A percentile compares a stretch with the other conserved stretches of the same genome.
Evolutionary conservation across 2,797 vertebrate genomes (phyloP).

Genomic region (Channa striata): DNA sequence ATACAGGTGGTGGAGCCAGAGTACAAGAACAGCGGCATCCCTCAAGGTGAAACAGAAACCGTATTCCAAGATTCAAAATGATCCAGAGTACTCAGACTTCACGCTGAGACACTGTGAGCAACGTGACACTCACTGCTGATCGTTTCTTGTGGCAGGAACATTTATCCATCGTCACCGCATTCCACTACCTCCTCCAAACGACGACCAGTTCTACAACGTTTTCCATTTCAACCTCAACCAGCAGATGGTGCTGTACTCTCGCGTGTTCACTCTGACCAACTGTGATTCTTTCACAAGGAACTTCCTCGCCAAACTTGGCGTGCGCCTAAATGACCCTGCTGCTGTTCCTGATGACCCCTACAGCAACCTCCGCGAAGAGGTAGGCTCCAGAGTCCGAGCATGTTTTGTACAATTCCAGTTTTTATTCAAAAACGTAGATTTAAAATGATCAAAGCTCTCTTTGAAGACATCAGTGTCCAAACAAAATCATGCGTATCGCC

Average conservation of each 20-base stretch:
- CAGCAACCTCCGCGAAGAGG: conserved; percentile 82
- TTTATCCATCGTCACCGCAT: conserved; percentile 88
- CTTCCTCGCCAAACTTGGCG: conserved; percentile 89
- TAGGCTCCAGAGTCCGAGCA: conserved; percentile 39
- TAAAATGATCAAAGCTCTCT: too few relatives aligned
- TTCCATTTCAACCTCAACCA: conserved; percentile 90
- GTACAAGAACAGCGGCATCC: conserved; percentile 89
- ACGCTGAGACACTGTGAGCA: background rate
- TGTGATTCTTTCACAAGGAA: conserved; percentile 91
- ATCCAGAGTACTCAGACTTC: background rate
- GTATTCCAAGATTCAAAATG: background rate
- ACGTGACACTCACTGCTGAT: background rate
- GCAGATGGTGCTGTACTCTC: conserved; percentile 87
- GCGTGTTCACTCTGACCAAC: conserved; percentile 86
- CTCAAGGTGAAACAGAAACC: conserved; percentile 86
- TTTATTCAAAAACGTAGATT: too few relatives aligned
- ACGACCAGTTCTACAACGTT: conserved; percentile 89
- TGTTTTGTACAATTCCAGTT: background rate
- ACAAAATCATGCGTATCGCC: background rate
- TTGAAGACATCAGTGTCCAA: too few relatives aligned
- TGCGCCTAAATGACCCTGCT: conserved; percentile 80
- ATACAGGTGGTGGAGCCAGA: conserved; percentile 91
- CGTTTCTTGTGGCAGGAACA: conserved; percentile 81
- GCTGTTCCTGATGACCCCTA: conserved; percentile 88
- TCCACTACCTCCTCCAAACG: conserved; percentile 88